Evolutionary conservation across 2,797 vertebrate species (phyloP).

Genomic region (Spatula clypeata): DNA sequence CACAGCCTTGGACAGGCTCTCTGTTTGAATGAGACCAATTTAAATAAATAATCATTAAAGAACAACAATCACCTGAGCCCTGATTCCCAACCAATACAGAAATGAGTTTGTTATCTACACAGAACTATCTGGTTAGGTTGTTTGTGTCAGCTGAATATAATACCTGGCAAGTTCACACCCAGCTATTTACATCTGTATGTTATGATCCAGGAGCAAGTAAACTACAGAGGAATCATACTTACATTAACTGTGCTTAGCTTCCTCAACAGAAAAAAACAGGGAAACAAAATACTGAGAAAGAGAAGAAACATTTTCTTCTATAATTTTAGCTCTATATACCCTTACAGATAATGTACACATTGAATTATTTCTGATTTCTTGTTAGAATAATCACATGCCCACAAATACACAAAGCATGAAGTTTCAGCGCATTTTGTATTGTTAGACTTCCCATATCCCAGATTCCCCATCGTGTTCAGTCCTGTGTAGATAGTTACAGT

Average conservation of each 20-base stretch:
- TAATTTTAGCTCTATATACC: not conserved
- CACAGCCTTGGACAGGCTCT: not conserved
- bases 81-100: not conserved
- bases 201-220: constrained; percentile 45
- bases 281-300: not conserved
- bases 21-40: constrained; percentile 19
- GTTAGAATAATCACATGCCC: not conserved
- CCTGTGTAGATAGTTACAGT: constrained; percentile 74
- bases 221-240: constrained; percentile 37
- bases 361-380: constrained; percentile 10
- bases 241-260: constrained; percentile 29
- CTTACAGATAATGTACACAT: not conserved
- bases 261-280: not conserved
- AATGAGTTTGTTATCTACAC: constrained; percentile 48
- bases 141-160: constrained; percentile 72
- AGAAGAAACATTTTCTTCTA: not conserved
- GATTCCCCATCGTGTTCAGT: constrained; percentile 84
- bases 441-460: constrained; percentile 70
- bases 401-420: constrained; percentile 36
- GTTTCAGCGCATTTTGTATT: constrained; percentile 52
- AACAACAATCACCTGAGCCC: constrained; percentile 21
- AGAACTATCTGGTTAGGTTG: constrained; percentile 63
- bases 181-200: constrained; percentile 58
- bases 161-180: constrained; percentile 57
- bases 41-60: constrained; percentile 61